Base-by-base conservation (phyloP, 1,140 invertebrate genomes). In the Nylanderia fulva region DNA sequence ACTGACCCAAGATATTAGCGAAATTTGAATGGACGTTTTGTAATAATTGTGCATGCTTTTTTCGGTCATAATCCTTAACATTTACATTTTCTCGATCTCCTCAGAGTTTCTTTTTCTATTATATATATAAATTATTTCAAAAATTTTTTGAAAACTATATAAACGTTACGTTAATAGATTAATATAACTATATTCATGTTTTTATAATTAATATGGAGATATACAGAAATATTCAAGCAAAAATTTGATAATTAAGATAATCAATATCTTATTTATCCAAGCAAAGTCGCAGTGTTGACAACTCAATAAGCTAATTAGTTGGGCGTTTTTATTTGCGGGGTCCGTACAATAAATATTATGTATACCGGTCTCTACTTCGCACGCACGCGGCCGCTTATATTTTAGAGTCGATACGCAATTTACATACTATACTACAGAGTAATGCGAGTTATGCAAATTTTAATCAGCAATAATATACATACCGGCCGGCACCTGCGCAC, bases 381-480 rank as follows among this genome's bases (percentile, higher is more conserved):
- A 45, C 77, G 33, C 66, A 29, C 45, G 64, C 66, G 63, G 76
- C 33, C 18, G 64, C 64, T 58, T 82, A 60, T 82, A 82, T 72
- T 82, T 82, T 58, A 71, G 52, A 58, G 24, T 48, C 77, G 52
- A 82, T 82, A 33, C 39, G 77, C 66, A 72, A 82, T 82, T 82
- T 82, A 82, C 77, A 82, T 82, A 82, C 66, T 82, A 82, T 82
- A 82, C 66, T 82, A 82, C 77, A 64, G 27, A 82, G 77, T 82
- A 82, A 71, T 42, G 77, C 77, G 66, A 82, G 77, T 82, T 82
- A 82, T 82, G 77, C 77, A 82, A 82, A 82, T 82, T 71, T 82
- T 72, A 82, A 82, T 82, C 77, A 52, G 77, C 77, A 82, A 48
- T 72, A 72, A 82, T 82, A 82, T 82, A 82, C 77, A 71, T 58